phyloP scores from a whole-genome alignment of 2,797 vertebrate genomes.

The Hirundo rustica region DNA sequence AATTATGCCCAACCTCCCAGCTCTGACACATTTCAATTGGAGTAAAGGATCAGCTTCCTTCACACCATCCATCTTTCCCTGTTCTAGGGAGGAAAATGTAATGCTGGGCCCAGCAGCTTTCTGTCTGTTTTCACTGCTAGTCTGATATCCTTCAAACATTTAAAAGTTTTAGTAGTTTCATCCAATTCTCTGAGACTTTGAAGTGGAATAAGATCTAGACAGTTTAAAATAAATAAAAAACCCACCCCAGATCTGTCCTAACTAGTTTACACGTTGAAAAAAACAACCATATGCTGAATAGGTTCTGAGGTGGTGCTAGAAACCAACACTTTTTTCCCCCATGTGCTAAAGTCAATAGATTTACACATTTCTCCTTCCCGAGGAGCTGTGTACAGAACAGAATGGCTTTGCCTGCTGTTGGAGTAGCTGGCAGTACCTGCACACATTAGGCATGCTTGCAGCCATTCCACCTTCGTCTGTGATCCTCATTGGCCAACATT shows the following conservation, averaged over 20 bases:
- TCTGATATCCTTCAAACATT: background rate
- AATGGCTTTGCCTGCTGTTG: background rate
- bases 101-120: background rate
- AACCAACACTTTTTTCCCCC: background rate
- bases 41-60: background rate
- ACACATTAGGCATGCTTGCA: background rate
- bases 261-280: background rate
- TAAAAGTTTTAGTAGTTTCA: background rate
- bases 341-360: background rate
- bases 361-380: constrained; percentile 6
- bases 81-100: background rate
- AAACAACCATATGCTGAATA: background rate
- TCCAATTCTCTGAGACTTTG: background rate
- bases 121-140: background rate
- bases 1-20: background rate
- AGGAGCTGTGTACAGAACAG: background rate
- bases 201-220: background rate
- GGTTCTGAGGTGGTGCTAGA: background rate
- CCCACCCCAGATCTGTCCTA: background rate
- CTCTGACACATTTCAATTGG: background rate
- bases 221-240: background rate
- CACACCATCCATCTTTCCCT: background rate
- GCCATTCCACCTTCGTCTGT: background rate
- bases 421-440: background rate
- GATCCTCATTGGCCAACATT: background rate